A percentile compares a stretch with the other conserved stretches of the same genome.
Evolutionary conservation across 2,888 invertebrate genomes (phyloP).

Genomic region (Dioctria rufipes): DNA sequence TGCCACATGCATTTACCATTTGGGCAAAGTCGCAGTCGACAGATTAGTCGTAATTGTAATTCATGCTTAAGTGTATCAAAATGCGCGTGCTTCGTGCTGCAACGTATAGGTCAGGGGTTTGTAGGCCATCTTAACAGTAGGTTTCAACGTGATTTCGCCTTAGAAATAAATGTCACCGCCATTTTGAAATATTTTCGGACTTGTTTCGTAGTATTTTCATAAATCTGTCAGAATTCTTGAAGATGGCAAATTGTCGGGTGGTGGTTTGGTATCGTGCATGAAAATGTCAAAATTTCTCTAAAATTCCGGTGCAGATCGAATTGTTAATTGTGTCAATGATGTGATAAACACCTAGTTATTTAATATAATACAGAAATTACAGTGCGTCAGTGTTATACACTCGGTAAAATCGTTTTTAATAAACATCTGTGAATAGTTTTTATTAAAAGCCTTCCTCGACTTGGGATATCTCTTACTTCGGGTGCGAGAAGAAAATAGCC

Average conservation of each 20-base stretch:
- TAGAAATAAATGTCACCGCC: slow-evolving; percentile 5
- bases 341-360: slow-evolving; percentile 54
- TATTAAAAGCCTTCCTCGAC: slow-evolving; percentile 30
- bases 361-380: slow-evolving; percentile 42
- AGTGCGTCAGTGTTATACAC: slow-evolving; percentile 54
- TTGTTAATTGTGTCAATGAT: slow-evolving; percentile 54
- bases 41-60: too few species aligned
- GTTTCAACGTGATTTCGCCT: too few species aligned
- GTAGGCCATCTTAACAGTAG: too few species aligned
- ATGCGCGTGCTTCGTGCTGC: too few species aligned
- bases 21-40: too few species aligned
- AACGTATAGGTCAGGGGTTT: too few species aligned
- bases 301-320: slow-evolving; percentile 52
- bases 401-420: slow-evolving; percentile 52
- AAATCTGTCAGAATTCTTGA: slow-evolving; percentile 50
- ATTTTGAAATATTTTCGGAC: slow-evolving; percentile 46
- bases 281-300: slow-evolving; percentile 54
- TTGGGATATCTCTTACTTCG: slow-evolving; percentile 11
- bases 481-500: neutral
- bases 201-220: slow-evolving; percentile 20
- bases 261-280: slow-evolving; percentile 49
- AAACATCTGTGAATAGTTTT: slow-evolving; percentile 57
- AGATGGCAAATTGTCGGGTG: slow-evolving; percentile 52
- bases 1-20: too few species aligned
- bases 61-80: too few species aligned